Evolutionary conservation across 1,140 invertebrate species (phyloP).

Genomic region (Vanessa tameamea): DNA sequence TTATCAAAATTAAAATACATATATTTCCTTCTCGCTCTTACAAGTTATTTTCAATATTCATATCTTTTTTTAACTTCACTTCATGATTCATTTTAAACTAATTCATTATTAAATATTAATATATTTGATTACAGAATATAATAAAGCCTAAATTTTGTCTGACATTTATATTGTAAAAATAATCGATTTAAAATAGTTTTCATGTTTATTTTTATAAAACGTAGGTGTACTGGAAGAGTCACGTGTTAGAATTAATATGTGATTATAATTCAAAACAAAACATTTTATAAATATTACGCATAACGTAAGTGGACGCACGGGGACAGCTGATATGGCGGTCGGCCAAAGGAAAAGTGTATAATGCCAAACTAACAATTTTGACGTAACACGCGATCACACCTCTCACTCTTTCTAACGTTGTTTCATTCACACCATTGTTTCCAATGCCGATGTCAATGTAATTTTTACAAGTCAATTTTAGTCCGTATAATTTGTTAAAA

Average conservation of each 20-base stretch:
- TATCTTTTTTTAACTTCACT: no score
- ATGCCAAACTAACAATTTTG: constrained; percentile 52
- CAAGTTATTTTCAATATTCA: no score
- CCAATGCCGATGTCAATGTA: constrained; percentile 2
- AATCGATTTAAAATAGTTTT: not conserved
- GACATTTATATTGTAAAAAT: not conserved
- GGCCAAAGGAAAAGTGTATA: constrained; percentile 53
- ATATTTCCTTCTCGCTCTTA: no score
- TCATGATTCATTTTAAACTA: no score
- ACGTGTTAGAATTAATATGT: constrained; percentile 43
- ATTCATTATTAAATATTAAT: no score
- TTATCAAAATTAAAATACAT: no score
- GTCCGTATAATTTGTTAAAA: no score
- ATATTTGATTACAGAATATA: no score
- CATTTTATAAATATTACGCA: constrained; percentile 73
- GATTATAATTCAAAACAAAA: constrained; percentile 73
- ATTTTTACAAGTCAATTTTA: not conserved
- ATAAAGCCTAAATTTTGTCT: no score
- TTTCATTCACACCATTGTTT: not conserved
- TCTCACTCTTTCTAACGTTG: not conserved
- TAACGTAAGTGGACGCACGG: constrained; percentile 55
- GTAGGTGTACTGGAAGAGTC: constrained; percentile 35
- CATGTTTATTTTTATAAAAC: constrained; percentile 2
- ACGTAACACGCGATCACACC: not conserved
- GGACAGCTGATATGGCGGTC: constrained; percentile 68